phyloP scores from a whole-genome alignment of 2,888 invertebrate species.

The Tinea semifulvella region DNA sequence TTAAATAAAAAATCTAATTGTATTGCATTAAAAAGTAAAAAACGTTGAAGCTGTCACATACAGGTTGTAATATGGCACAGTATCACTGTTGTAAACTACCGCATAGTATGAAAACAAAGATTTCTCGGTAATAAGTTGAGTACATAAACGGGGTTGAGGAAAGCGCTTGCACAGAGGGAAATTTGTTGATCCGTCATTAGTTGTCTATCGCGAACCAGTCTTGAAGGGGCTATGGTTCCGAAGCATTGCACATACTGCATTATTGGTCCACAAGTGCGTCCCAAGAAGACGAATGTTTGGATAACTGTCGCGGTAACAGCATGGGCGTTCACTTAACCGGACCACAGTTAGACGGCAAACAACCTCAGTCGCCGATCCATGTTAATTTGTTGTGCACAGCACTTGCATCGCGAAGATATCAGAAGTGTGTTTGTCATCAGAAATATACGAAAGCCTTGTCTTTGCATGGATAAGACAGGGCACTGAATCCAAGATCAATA shows the following conservation, averaged over 20 bases:
- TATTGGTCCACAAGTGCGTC: conserved; percentile 48
- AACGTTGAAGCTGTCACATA: too few species aligned
- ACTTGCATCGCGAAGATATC: conserved; percentile 40
- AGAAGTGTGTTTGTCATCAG: conserved; percentile 23
- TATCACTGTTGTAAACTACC: too few species aligned
- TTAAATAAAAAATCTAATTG: too few species aligned
- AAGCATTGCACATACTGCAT: conserved; percentile 13
- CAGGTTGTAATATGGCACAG: too few species aligned
- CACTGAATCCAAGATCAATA: too few species aligned
- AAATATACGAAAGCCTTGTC: conserved; percentile 1
- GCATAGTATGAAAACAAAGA: too few species aligned
- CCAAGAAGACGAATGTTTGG: conserved; percentile 45
- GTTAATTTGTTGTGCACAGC: conserved; percentile 57
- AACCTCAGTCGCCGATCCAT: conserved; percentile 43
- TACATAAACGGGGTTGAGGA: not conserved
- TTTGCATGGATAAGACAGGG: not conserved
- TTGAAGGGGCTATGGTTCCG: conserved; percentile 8
- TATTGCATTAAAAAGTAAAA: too few species aligned
- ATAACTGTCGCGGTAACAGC: conserved; percentile 44
- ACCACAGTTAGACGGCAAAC: conserved; percentile 55
- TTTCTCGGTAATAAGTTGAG: not conserved
- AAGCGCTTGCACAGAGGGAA: not conserved
- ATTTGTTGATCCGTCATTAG: conserved; percentile 6
- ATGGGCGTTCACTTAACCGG: conserved; percentile 52
- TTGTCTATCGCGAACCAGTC: conserved; percentile 9